Evolutionary conservation across 2,113 vertebrate species (phyloP).

Genomic region (Erinaceus europaeus): DNA sequence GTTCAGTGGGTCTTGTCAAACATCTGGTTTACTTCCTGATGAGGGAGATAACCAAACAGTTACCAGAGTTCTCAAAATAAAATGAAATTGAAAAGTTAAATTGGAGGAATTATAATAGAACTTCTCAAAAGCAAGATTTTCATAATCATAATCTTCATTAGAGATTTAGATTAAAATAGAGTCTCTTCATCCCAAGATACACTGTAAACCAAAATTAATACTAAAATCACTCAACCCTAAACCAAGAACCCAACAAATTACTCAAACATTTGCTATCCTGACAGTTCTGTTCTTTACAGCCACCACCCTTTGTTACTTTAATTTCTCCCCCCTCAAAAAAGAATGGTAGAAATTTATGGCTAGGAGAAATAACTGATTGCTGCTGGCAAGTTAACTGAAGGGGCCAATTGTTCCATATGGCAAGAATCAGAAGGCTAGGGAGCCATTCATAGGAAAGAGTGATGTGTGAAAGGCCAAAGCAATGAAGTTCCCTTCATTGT

Average conservation of each 20-base stretch:
- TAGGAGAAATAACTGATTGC: constrained; percentile 81
- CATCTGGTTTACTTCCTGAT: constrained; percentile 1
- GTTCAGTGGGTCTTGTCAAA: neutral
- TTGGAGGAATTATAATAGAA: constrained; percentile 6
- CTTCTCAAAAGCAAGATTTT: neutral
- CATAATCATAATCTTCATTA: neutral
- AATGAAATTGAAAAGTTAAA: neutral
- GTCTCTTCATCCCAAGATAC: constrained; percentile 40
- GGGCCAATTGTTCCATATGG: constrained; percentile 85
- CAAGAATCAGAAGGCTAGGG: constrained; percentile 79
- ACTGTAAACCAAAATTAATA: constrained; percentile 67
- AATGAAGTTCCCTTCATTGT: constrained; percentile 82
- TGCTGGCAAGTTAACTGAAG: constrained; percentile 84
- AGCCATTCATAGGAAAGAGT: constrained; percentile 83
- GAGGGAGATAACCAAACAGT: neutral
- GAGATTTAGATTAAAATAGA: neutral
- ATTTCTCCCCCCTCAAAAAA: constrained; percentile 69
- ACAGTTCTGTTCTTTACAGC: constrained; percentile 79
- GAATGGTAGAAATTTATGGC: constrained; percentile 81
- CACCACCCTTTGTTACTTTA: constrained; percentile 77
- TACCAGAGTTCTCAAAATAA: neutral
- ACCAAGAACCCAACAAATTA: constrained; percentile 65
- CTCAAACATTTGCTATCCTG: constrained; percentile 59
- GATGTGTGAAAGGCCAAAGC: constrained; percentile 84
- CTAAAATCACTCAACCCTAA: constrained; percentile 60